Conservation (phyloP, 2,113 vertebrate genomes). For the Poeciliopsis turrubarensis region DNA sequence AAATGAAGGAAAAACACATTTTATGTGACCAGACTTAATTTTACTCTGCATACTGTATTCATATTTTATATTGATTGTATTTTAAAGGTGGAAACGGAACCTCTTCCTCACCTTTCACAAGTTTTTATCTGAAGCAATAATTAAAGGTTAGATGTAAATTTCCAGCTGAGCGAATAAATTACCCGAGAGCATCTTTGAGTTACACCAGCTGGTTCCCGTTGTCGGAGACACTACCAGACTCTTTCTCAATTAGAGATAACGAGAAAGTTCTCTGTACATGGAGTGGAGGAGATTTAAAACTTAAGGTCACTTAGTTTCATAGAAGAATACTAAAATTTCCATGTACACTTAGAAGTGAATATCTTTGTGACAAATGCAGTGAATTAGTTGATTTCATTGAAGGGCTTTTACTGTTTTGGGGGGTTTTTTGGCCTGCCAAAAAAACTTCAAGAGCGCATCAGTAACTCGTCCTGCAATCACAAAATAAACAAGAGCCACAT, state of each 20-base stretch:
- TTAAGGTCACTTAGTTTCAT: slow-evolving; percentile 1
- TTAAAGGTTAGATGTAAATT: slow-evolving; percentile 58
- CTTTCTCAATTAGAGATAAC: slow-evolving; percentile 39
- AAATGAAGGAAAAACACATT: slow-evolving; percentile 14
- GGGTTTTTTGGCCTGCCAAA: too few relatives aligned
- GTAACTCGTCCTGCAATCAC: neutral
- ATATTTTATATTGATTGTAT: slow-evolving; percentile 30
- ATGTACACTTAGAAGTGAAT: neutral
- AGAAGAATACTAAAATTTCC: neutral
- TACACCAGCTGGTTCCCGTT: slow-evolving; percentile 47
- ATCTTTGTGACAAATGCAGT: neutral
- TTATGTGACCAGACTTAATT: slow-evolving; percentile 16
- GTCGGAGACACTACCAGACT: slow-evolving; percentile 35
- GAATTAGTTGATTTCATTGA: neutral
- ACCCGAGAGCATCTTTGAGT: slow-evolving; percentile 48
- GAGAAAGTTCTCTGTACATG: neutral
- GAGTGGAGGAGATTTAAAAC: slow-evolving; percentile 1
- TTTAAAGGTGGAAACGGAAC: slow-evolving; percentile 23
- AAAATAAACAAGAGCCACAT: too few relatives aligned
- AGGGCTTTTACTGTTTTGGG: neutral
- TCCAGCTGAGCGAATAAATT: slow-evolving; percentile 37
- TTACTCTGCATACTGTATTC: slow-evolving; percentile 11
- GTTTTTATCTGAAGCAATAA: slow-evolving; percentile 39
- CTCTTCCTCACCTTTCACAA: slow-evolving; percentile 15
- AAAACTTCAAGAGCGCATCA: too few relatives aligned